These are phyloP conservation scores for Akabosia matsudoensis DNA, from an alignment of 1,140 invertebrate species.

Conservation along the genomic window DNA sequence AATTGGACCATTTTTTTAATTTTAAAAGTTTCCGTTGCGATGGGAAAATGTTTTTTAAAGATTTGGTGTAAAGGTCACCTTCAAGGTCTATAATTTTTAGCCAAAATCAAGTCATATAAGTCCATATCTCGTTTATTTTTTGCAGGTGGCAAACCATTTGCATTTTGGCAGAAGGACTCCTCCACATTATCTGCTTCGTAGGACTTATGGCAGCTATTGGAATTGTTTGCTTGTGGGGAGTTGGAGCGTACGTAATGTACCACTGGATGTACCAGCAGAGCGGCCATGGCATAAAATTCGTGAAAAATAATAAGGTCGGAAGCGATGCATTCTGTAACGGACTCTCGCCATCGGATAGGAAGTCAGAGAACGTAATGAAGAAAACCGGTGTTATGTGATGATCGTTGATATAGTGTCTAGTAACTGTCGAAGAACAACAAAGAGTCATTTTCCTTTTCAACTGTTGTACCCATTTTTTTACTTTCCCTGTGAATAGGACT, in stretches of 20 bases:
- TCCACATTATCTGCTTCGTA: slow-evolving; percentile 36
- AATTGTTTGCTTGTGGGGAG: slow-evolving; percentile 26
- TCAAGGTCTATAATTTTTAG: neutral
- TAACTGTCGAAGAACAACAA: too few species aligned
- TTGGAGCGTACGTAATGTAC: neutral
- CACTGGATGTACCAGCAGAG: neutral
- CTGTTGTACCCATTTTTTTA: too few species aligned
- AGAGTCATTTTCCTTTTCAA: too few species aligned
- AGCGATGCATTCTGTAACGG: neutral
- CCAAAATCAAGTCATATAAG: neutral
- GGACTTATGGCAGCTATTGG: slow-evolving; percentile 30
- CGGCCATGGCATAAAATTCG: neutral
- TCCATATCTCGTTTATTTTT: neutral
- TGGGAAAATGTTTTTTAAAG: too few species aligned
- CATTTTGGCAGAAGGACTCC: slow-evolving; percentile 26
- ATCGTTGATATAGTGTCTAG: too few species aligned
- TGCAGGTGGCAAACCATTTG: slow-evolving; percentile 25
- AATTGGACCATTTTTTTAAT: too few species aligned
- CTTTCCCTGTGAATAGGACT: too few species aligned
- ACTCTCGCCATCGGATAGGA: neutral
- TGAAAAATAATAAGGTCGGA: neutral
- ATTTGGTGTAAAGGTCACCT: neutral
- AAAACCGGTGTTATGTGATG: slow-evolving; percentile 34
- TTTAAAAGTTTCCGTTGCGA: too few species aligned
- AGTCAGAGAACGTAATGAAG: slow-evolving; percentile 21